These are phyloP conservation scores for Lithodes maja DNA, from an alignment of 2,888 invertebrate genomes.

Conservation along the genomic window DNA sequence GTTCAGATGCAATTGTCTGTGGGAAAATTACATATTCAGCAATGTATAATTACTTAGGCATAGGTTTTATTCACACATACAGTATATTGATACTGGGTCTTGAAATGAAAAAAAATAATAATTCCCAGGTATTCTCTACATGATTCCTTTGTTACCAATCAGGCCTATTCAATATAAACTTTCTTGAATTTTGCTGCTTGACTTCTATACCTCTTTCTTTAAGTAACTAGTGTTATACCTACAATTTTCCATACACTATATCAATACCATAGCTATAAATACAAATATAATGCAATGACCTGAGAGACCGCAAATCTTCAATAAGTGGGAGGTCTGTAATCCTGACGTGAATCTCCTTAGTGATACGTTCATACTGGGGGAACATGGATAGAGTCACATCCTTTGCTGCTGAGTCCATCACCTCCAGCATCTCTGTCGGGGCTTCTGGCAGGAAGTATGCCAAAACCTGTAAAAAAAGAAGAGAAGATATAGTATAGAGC, in stretches of 20 bases:
- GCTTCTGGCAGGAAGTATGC: slow-evolving; percentile 99
- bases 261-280: not conserved
- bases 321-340: slow-evolving; percentile 96
- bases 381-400: slow-evolving; percentile 93
- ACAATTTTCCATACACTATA: not conserved
- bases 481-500: no score
- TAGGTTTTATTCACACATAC: no score
- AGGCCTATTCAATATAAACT: no score
- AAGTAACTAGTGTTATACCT: not conserved
- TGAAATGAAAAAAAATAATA: no score
- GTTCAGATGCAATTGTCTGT: slow-evolving; percentile 82
- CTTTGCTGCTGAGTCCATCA: slow-evolving; percentile 96
- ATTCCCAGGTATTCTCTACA: no score
- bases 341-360: slow-evolving; percentile 94
- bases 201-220: not conserved
- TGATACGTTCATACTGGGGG: slow-evolving; percentile 96
- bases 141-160: no score
- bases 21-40: not conserved
- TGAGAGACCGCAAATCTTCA: slow-evolving; percentile 95
- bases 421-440: slow-evolving; percentile 96
- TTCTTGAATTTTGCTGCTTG: not conserved
- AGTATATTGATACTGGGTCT: no score
- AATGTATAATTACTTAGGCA: no score
- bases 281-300: slow-evolving; percentile 70
- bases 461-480: slow-evolving; percentile 79